These are phyloP conservation scores for Corythornis leucogaster DNA, from an alignment of 2,797 vertebrate genomes.

Conservation along the genomic window DNA sequence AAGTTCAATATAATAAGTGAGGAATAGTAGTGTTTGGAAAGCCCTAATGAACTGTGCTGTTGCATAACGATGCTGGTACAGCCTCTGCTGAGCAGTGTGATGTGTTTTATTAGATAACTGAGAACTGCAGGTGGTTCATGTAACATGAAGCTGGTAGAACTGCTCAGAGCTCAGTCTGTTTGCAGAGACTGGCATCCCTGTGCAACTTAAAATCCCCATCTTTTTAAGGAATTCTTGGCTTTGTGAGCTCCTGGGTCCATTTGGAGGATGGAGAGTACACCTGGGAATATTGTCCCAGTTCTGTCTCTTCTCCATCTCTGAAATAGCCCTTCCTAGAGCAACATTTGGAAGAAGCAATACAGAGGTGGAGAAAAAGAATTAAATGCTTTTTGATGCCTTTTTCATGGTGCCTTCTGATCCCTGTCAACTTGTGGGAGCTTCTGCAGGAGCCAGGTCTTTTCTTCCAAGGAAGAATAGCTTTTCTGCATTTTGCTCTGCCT, in stretches of 20 bases:
- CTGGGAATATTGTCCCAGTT: background rate
- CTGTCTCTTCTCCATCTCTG: background rate
- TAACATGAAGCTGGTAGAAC: background rate
- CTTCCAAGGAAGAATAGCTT: background rate
- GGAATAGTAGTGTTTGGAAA: background rate
- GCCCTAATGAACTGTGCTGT: background rate
- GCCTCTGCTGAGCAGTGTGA: background rate
- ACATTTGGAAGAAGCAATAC: fast-evolving
- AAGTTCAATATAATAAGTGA: background rate
- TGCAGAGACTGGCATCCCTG: background rate
- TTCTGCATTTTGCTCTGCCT: background rate
- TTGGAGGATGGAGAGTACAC: background rate
- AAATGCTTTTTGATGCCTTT: background rate
- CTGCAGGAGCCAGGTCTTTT: background rate
- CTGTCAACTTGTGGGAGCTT: background rate
- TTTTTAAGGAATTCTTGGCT: background rate
- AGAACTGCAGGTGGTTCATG: background rate
- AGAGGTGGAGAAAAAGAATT: background rate
- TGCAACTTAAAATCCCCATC: background rate
- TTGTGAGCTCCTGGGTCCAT: background rate
- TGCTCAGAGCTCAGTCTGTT: background rate
- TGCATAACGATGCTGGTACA: background rate
- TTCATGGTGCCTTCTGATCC: background rate
- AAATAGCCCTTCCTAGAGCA: background rate
- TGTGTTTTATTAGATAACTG: background rate